Conservation (phyloP, 37 sponge, comb jelly and placozoan genomes). For the Hexactinellida sp. region DNA sequence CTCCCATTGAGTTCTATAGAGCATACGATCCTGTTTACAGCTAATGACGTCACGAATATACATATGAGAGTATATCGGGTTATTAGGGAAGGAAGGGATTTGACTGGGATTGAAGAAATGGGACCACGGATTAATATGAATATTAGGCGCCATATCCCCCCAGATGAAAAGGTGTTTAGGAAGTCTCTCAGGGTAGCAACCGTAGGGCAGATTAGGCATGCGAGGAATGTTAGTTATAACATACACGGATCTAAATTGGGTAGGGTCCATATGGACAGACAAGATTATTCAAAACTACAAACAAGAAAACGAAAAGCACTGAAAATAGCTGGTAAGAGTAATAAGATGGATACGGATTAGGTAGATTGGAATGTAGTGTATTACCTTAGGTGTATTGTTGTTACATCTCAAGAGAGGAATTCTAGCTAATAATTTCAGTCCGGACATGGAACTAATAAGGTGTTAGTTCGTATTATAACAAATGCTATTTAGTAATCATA, state of each 20-base stretch:
- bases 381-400: no score
- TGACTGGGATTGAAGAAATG: constrained; percentile 84
- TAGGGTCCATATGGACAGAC: constrained; percentile 87
- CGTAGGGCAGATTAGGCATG: constrained; percentile 41
- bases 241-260: constrained; percentile 78
- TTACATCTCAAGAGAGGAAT: no score
- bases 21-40: constrained; percentile 64
- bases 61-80: constrained; percentile 49
- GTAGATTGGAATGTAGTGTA: background rate
- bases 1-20: constrained; percentile 64
- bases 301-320: constrained; percentile 57
- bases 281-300: constrained; percentile 68
- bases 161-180: constrained; percentile 42
- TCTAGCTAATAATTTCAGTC: no score
- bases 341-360: background rate
- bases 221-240: constrained; percentile 75
- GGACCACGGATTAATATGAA: constrained; percentile 65
- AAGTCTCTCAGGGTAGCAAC: constrained; percentile 49
- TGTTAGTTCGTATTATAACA: no score
- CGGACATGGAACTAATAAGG: no score
- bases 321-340: constrained; percentile 18
- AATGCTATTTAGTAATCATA: no score
- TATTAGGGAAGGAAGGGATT: constrained; percentile 27
- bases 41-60: constrained; percentile 44
- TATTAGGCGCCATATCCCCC: constrained; percentile 53